These are phyloP conservation scores for Glyptemys insculpta DNA, from an alignment of 2,797 vertebrate species.

Conservation along the genomic window DNA sequence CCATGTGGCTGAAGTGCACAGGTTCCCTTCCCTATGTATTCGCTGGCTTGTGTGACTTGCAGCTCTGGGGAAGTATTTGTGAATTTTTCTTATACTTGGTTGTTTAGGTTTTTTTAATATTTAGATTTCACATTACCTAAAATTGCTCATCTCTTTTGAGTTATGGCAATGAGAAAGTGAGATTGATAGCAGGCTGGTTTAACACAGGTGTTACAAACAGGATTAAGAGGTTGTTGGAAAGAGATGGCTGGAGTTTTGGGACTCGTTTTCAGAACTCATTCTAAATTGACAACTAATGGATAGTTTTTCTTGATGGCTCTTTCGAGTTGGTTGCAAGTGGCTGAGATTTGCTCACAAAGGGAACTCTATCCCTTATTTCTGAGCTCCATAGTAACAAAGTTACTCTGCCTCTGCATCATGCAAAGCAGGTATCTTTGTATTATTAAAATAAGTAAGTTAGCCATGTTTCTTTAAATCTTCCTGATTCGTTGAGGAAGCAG, in stretches of 20 bases:
- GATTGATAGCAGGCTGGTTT: constrained; percentile 64
- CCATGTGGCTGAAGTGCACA: fast-evolving
- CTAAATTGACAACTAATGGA: constrained; percentile 56
- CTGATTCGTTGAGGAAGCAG: not conserved
- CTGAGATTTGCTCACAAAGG: constrained; percentile 26
- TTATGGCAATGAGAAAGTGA: not conserved
- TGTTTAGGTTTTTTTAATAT: not conserved
- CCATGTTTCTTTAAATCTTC: not conserved
- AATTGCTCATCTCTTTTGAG: not conserved
- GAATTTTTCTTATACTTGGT: not conserved
- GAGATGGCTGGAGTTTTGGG: constrained; percentile 50
- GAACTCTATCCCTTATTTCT: constrained; percentile 47
- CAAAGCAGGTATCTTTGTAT: constrained; percentile 19
- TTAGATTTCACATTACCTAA: not conserved
- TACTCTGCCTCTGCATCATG: constrained; percentile 11
- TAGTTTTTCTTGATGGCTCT: constrained; percentile 56
- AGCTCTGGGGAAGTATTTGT: not conserved
- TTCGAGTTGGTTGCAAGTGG: not conserved
- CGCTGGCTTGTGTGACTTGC: not conserved
- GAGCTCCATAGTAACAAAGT: constrained; percentile 37
- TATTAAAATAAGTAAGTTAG: not conserved
- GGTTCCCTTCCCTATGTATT: not conserved
- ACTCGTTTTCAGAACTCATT: constrained; percentile 51
- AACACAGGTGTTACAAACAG: constrained; percentile 64
- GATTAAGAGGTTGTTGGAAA: constrained; percentile 66